Percentiles rank a stretch among this genome's conserved stretches.
Conservation (phyloP, 2,888 invertebrate species). For the Drosophila infuscata region DNA sequence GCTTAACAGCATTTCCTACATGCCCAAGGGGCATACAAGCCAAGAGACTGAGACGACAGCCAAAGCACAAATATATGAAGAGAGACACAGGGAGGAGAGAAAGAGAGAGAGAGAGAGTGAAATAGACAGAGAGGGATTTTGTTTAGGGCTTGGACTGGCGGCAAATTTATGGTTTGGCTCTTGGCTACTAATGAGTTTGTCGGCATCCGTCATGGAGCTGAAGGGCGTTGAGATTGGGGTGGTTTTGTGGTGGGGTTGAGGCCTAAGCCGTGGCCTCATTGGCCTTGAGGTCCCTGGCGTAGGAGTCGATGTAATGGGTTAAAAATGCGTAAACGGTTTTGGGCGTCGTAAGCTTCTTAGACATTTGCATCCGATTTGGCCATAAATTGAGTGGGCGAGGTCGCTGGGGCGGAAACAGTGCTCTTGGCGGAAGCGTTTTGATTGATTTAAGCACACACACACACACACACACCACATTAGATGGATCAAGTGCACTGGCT, state of each 20-base stretch:
- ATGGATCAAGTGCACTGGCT: conserved; percentile 35
- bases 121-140: conserved; percentile 10
- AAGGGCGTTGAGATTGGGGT: conserved; percentile 15
- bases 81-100: neutral
- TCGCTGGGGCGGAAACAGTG: conserved; percentile 29
- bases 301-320: conserved; percentile 64
- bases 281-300: conserved; percentile 41
- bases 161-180: conserved; percentile 73
- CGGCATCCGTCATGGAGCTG: conserved; percentile 64
- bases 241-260: conserved; percentile 8
- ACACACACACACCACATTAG: conserved; percentile 12
- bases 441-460: conserved; percentile 68
- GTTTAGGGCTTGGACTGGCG: conserved; percentile 55
- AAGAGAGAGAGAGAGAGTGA: neutral
- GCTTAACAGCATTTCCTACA: conserved; percentile 61
- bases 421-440: conserved; percentile 70
- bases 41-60: conserved; percentile 6
- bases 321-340: conserved; percentile 77
- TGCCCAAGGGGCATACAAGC: conserved; percentile 34
- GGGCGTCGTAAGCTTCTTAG: conserved; percentile 78
- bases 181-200: conserved; percentile 79
- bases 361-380: conserved; percentile 74
- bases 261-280: conserved; percentile 49
- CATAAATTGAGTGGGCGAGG: conserved; percentile 63
- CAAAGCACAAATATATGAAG: neutral